These are phyloP conservation scores for Mastomys natalensis DNA, from an alignment of 2,113 vertebrate species.

Conservation along the genomic window DNA sequence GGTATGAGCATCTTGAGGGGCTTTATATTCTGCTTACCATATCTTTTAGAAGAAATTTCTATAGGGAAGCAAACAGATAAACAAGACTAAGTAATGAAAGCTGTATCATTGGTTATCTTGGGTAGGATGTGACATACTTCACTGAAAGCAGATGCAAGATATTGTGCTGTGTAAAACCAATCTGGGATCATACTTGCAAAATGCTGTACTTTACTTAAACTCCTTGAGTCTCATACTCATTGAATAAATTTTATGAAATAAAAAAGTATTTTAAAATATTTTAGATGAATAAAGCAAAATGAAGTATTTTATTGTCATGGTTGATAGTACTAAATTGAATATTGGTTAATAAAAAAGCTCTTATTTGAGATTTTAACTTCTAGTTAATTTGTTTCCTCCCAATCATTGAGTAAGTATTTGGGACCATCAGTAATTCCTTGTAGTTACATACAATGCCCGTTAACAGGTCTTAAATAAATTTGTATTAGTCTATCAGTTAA, in stretches of 20 bases:
- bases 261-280: constrained; percentile 29
- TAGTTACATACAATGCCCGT: not conserved
- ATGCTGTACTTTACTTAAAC: constrained; percentile 16
- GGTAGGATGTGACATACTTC: not conserved
- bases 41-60: constrained; percentile 12
- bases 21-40: not conserved
- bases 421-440: not conserved
- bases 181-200: not conserved
- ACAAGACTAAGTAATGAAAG: not conserved
- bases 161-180: not conserved
- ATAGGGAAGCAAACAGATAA: not conserved
- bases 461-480: not conserved
- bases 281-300: not conserved
- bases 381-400: not conserved
- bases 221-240: not conserved
- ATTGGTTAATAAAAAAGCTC: not conserved
- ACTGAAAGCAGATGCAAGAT: not conserved
- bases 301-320: not conserved
- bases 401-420: not conserved
- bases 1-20: not conserved
- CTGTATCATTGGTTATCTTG: not conserved
- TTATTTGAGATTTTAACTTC: constrained; percentile 11
- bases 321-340: constrained; percentile 35
- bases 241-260: not conserved
- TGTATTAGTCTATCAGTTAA: not conserved